Conservation (phyloP, 1,140 invertebrate genomes). For the Drosophila nigrodunni region DNA sequence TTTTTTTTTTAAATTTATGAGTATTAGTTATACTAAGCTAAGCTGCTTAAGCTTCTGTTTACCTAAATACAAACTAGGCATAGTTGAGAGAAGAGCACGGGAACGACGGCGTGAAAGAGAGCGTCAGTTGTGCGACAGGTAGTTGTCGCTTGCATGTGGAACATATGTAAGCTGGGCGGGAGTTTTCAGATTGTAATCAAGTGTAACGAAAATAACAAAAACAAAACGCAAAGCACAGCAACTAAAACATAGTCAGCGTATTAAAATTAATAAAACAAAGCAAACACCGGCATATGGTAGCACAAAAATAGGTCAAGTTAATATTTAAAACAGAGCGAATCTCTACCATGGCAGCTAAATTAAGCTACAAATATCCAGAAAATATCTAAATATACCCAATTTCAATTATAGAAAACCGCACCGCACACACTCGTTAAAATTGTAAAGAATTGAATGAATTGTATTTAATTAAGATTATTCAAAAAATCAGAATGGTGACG, state of each 20-base stretch:
- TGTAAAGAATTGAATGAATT: background rate
- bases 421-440: background rate
- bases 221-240: slow-evolving; percentile 1
- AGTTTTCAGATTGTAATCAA: slow-evolving; percentile 47
- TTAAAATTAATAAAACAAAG: slow-evolving; percentile 32
- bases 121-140: slow-evolving; percentile 16
- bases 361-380: slow-evolving; percentile 33
- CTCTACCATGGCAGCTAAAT: slow-evolving; percentile 11
- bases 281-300: background rate
- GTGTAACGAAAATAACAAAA: slow-evolving; percentile 38
- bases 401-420: slow-evolving; percentile 23
- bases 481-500: background rate
- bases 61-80: background rate
- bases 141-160: slow-evolving; percentile 21
- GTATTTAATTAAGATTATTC: background rate
- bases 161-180: slow-evolving; percentile 42
- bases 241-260: background rate
- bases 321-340: slow-evolving; percentile 23
- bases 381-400: slow-evolving; percentile 33
- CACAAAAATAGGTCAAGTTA: slow-evolving; percentile 37
- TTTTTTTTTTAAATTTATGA: too few species aligned
- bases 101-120: background rate
- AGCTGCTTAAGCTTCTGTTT: background rate
- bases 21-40: background rate
- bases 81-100: background rate